These are phyloP conservation scores for Carassius gibelio DNA, from an alignment of 2,113 vertebrate genomes.

Conservation along the genomic window DNA sequence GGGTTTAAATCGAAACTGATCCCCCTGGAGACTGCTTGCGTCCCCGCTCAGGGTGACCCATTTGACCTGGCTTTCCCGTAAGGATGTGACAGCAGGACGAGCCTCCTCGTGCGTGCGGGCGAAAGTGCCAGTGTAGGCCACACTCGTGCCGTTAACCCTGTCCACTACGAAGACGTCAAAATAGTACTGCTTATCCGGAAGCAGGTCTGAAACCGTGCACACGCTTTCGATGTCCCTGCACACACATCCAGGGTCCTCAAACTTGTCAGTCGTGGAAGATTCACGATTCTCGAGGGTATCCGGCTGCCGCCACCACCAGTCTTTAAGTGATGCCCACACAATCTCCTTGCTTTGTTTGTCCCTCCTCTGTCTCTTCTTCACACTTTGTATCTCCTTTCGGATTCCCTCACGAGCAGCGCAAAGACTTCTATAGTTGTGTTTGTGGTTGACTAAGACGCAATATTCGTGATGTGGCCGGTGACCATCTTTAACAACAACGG, in stretches of 20 bases:
- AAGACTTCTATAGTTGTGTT: conserved; percentile 83
- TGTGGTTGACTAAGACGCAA: conserved; percentile 83
- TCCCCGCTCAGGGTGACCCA: conserved; percentile 75
- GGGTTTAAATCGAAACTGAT: conserved; percentile 79
- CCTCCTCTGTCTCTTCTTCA: conserved; percentile 59
- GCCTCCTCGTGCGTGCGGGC: conserved; percentile 83
- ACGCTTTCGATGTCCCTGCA: conserved; percentile 82
- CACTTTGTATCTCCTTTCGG: conserved; percentile 54
- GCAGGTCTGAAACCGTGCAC: conserved; percentile 81
- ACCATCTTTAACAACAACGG: conserved; percentile 61
- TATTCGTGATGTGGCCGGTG: conserved; percentile 76
- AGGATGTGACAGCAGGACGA: conserved; percentile 66
- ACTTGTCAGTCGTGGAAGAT: conserved; percentile 52
- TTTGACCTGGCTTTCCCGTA: conserved; percentile 82
- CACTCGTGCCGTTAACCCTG: conserved; percentile 78
- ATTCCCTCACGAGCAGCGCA: conserved; percentile 76
- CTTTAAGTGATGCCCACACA: conserved; percentile 68
- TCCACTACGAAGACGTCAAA: conserved; percentile 86
- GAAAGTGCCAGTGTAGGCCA: conserved; percentile 79
- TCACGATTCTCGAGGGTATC: conserved; percentile 59
- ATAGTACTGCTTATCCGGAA: conserved; percentile 83
- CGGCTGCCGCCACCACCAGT: conserved; percentile 78
- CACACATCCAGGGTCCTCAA: conserved; percentile 72
- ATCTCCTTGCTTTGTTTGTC: conserved; percentile 60
- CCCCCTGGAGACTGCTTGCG: conserved; percentile 38